Base-by-base conservation (phyloP, 2,113 vertebrate species). In the Cromileptes altivelis region DNA sequence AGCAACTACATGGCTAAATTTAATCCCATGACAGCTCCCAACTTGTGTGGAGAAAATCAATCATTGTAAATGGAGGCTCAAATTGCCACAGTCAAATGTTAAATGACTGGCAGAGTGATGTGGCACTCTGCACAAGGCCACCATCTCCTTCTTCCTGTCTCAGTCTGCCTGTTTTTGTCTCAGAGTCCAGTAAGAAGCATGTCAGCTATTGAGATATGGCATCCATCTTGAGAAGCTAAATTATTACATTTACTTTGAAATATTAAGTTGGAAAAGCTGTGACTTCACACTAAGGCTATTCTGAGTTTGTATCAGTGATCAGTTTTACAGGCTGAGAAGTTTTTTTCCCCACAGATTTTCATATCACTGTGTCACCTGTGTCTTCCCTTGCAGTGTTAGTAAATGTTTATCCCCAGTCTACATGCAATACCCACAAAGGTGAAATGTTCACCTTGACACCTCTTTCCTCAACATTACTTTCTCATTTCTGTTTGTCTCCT, bases 1-100 rank as follows among this genome's bases (percentile, higher is more conserved):
- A 42, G 77, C 37, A 58, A 85, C 85, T 92, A 93, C 30, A 93
- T 90, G 79, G 85, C 82, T 88, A 91, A 91, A 91, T 94, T 80
- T 84, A 89, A 92, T 91, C 86, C 85, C 73, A 70, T 81, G 90
- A 92, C 93, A 91, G 91, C 90, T 85, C 56, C 81, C 75, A 40
- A 86, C 40, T 85, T 77, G 64, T 91, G 67, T 88, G 83, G 71
- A 81, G 80, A 88, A 77, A 93, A 92, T 93, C 90, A 89, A 91
- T 93, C 89, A 78, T 81, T 84, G 79, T 82, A 91, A 93, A 93
- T 91, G 71, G 90, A 79, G 81, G 72, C 77, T 91, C 60, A 86
- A 83, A 91, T 85, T 85, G 86, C 88, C 70, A 86, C 82, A 91
- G 82, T 91, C 84, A 85, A 89, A 88, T 88, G 72, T 87, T 84